These are phyloP conservation scores for Anoplopoma fimbria DNA, from an alignment of 2,113 vertebrate genomes.

Conservation along the genomic window DNA sequence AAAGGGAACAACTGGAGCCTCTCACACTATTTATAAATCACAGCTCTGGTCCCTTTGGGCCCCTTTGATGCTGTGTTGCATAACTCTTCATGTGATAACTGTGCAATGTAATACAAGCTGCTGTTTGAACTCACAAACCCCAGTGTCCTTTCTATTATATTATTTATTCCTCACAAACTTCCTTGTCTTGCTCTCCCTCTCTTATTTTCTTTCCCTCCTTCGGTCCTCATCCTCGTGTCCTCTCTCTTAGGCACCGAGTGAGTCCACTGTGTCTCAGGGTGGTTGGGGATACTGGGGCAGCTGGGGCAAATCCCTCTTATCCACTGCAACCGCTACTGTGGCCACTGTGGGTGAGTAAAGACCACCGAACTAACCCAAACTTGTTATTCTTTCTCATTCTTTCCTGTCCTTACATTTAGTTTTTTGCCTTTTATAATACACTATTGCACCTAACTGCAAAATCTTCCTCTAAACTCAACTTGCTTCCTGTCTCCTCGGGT, in stretches of 20 bases:
- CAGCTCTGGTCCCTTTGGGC: too few relatives aligned
- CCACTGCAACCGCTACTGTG: slow-evolving; percentile 94
- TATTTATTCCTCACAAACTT: not conserved
- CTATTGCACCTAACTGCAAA: not conserved
- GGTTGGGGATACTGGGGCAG: slow-evolving; percentile 97
- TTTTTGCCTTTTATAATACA: too few relatives aligned
- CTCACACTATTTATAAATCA: too few relatives aligned
- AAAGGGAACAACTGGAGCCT: too few relatives aligned
- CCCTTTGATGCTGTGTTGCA: not conserved
- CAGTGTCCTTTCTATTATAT: not conserved
- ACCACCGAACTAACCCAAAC: too few relatives aligned
- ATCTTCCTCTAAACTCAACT: accelerated
- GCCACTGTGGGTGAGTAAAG: slow-evolving; percentile 92
- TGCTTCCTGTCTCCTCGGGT: not conserved
- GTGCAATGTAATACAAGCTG: not conserved
- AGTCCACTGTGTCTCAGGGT: slow-evolving; percentile 82
- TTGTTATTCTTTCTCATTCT: too few relatives aligned
- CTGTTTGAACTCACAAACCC: not conserved
- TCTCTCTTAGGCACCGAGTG: slow-evolving; percentile 53
- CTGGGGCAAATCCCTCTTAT: slow-evolving; percentile 96
- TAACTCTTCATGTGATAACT: not conserved
- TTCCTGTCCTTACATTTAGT: too few relatives aligned
- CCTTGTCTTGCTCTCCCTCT: not conserved
- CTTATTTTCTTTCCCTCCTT: not conserved
- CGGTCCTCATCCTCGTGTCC: not conserved